A percentile compares a stretch with the other conserved stretches of the same genome.
phyloP scores from a whole-genome alignment of 2,797 vertebrate genomes.

The Halcyon smyrnensis region DNA sequence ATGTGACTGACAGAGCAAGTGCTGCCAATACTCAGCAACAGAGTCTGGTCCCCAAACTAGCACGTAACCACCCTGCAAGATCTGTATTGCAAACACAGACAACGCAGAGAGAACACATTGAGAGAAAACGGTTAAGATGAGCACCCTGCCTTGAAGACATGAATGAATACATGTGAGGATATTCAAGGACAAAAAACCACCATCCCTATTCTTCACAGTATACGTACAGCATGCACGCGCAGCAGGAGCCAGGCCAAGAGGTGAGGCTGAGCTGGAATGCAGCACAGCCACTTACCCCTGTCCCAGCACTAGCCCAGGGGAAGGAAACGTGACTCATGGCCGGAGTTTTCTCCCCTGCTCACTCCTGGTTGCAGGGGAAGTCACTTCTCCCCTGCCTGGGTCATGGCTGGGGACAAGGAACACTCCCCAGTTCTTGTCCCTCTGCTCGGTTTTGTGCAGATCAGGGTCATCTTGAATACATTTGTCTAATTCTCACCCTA shows the following conservation, averaged over 20 bases:
- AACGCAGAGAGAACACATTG: background rate
- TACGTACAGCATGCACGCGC: background rate
- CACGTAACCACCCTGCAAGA: background rate
- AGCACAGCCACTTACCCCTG: background rate
- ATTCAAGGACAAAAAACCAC: background rate
- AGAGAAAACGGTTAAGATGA: background rate
- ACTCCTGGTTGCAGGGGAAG: background rate
- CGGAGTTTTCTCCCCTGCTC: background rate
- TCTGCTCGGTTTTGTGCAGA: background rate
- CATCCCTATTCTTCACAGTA: background rate
- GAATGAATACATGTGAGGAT: background rate
- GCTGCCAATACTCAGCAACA: background rate
- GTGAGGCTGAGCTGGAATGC: background rate
- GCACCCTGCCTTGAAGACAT: background rate
- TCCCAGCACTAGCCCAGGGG: background rate
- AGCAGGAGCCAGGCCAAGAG: background rate
- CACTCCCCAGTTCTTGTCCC: background rate
- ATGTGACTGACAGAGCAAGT: background rate
- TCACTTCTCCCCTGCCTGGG: rapidly evolving
- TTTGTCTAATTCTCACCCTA: background rate
- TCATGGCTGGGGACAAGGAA: background rate
- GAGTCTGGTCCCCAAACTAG: background rate
- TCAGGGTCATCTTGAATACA: background rate
- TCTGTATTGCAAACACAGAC: background rate
- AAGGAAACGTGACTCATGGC: background rate